Evolutionary conservation across 1,140 invertebrate species (phyloP), one percentile per base, ranked within the genome.

Genomic region (Drosophila ogumai): DNA sequence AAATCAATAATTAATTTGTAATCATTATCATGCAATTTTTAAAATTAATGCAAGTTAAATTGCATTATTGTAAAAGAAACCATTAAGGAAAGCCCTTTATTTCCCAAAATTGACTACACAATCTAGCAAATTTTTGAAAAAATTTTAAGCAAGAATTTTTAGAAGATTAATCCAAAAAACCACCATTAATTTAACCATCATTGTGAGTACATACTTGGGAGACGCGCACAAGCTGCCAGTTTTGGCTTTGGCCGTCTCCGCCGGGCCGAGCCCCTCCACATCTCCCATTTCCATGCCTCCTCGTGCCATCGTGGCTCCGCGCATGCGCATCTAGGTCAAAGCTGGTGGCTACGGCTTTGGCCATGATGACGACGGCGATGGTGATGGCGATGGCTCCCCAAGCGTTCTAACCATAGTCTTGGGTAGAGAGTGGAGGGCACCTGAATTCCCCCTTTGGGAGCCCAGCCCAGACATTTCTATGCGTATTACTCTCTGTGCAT

Each of bases 251-350:
- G 55, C 68, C 55, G 36, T 67, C 41, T 52, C 46, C 40, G 38
- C 41, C 46, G 40, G 43, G 60, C 59, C 32, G 19, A 6, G 12
- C 17, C 10, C 68, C 36, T 56, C 32, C 44, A 41, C 34, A 2
- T 54, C 52, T 3, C 7, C 52, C 52, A 38, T 54, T 41, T 38
- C 13, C 49, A 55, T 41, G 15, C 52, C 52, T 38, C 52, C 52
- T 54, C 52, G 52, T 54, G 52, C 52, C 44, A 47, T 40, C 25
- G 43, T 28, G 66, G 66, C 69, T 79, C 28, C 50, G 81, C 71
- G 71, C 61, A 77, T 78, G 82, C 81, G 73, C 82, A 85, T 78
- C 82, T 85, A 66, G 82, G 82, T 85, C 82, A 85, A 81, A 80
- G 61, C 75, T 80, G 75, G 71, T 69, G 71, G 68, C 68, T 58